A percentile compares a stretch with the other conserved stretches of the same genome.
Evolutionary conservation across 2,113 vertebrate genomes (phyloP).

Genomic region (Salminus brasiliensis): DNA sequence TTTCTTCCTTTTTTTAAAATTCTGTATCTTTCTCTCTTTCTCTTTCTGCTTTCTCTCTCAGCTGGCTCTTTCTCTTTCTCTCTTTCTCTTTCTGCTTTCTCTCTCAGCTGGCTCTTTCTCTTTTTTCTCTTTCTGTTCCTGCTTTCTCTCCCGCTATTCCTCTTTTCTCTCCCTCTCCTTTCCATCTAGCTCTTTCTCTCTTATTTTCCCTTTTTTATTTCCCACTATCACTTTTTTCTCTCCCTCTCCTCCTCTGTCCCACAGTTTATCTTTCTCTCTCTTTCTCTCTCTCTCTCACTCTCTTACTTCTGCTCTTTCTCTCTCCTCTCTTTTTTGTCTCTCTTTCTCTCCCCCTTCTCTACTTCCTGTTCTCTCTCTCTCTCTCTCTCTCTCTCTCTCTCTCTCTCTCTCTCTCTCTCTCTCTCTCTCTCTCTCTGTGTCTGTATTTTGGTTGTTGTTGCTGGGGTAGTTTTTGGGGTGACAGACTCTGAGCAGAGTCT

Average conservation of each 20-base stretch:
- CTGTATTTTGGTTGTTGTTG: constrained; percentile 15
- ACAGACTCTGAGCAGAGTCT: not conserved
- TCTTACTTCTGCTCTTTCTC: too few species aligned
- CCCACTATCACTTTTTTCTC: not conserved
- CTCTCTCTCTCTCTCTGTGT: not conserved
- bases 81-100: too few species aligned
- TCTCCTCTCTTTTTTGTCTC: too few species aligned
- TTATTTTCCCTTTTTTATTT: too few species aligned
- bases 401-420: not conserved
- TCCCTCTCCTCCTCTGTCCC: not conserved
- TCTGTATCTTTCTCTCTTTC: too few species aligned
- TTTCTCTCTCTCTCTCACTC: not conserved
- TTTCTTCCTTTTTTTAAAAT: not conserved
- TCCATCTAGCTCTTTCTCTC: not conserved
- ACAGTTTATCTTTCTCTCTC: not conserved
- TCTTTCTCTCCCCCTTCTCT: not conserved
- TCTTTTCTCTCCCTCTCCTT: not conserved
- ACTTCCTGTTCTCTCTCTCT: not conserved
- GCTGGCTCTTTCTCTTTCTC: too few species aligned
- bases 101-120: not conserved
- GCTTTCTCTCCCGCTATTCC: not conserved
- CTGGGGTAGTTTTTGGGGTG: not conserved
- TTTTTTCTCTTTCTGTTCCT: not conserved
- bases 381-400: not conserved
- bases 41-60: too few species aligned